Conservation (phyloP, 1,140 invertebrate genomes). For the Diplogasteroides magnus region DNA sequence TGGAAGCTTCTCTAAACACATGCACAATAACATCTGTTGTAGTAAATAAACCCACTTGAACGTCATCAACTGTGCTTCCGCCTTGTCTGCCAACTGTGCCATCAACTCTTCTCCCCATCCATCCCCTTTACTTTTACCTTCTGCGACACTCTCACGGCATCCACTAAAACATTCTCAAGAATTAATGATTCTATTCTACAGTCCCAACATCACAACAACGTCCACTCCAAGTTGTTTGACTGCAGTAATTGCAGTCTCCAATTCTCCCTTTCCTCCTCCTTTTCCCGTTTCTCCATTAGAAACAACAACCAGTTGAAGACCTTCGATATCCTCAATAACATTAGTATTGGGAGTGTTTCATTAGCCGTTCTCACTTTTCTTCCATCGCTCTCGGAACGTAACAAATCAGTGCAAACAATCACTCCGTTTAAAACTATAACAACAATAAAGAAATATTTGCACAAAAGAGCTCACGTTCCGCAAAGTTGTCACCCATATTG, state of each 20-base stretch:
- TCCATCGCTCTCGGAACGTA: background rate
- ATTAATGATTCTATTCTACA: background rate
- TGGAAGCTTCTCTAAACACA: background rate
- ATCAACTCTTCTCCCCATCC: background rate
- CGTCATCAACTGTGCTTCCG: background rate
- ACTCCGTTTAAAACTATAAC: background rate
- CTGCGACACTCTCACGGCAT: background rate
- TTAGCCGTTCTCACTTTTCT: background rate
- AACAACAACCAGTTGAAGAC: background rate
- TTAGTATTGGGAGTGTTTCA: background rate
- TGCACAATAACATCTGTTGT: background rate
- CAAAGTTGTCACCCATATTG: background rate
- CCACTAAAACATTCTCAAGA: background rate
- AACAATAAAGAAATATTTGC: background rate
- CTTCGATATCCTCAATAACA: background rate
- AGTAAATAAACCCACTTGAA: background rate
- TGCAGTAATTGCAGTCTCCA: background rate
- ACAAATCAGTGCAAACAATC: background rate
- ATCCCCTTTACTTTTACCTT: background rate
- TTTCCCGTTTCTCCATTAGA: background rate
- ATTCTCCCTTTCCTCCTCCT: background rate
- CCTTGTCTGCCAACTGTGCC: background rate
- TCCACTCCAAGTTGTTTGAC: background rate
- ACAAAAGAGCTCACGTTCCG: background rate
- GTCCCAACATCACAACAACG: background rate